Base-by-base conservation (phyloP, 2,797 vertebrate species). In the Clarias fuscus region DNA sequence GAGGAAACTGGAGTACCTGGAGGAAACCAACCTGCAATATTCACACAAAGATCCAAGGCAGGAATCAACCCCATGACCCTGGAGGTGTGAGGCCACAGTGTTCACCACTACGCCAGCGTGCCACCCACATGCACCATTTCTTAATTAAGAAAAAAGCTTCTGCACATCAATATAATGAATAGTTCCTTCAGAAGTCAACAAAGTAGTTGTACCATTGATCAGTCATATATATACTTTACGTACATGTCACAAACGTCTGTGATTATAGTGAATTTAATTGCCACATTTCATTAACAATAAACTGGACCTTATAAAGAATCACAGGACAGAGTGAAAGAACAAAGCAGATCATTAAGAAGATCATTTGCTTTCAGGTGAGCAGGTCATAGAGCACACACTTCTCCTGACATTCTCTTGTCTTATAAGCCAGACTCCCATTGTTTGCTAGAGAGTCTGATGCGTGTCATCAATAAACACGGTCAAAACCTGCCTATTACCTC, bases 331-430 rank as follows among this genome's bases (percentile, higher is more conserved):
- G n/a, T 76, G 73, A 27, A 76, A 76, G 17, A 59, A 8, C 40
- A 30, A 48, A 48, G 61, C 78, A 48, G 62, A 58, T 77, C 53
- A 77, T 58, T 77, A 33, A 53, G 40, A 30, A 18, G 37, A 65
- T 33, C 6, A 64, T 82, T 48, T 30, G 40, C n/a, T 20, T 77
- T 18, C 56, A 59, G 5, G 20, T 22, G 18, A 78, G 30, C 76
- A 61, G 58, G 58, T 78, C 76, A 61, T 92, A 94, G 92, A 93
- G 92, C 93, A 92, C 90, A 33, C 53, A 7, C 65, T 58, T 22
- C 82, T 61, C 27, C 22, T 82, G 20, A 77, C 86, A 67, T 76
- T 37, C 14, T n/a, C 5, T 82, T 78, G 82, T 79, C 83, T 71
- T 82, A 59, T 33, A 61, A 33, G 27, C 18, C 27, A 78, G 10